Base-by-base conservation (phyloP, 2,113 vertebrate species). In the Natator depressus region DNA sequence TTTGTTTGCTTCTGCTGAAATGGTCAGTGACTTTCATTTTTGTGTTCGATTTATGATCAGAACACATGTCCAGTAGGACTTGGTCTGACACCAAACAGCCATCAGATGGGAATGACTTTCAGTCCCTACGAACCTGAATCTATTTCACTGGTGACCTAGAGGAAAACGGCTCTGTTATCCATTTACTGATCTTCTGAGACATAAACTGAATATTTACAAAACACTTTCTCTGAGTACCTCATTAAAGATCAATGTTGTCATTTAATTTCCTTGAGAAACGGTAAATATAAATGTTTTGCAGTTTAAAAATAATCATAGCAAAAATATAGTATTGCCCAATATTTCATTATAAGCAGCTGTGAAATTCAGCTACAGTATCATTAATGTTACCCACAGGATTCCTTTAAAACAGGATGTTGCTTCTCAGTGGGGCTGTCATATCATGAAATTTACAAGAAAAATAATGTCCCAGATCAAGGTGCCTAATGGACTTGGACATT, bases 341-440 rank as follows among this genome's bases (percentile, higher is more conserved):
- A 8, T 62, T 87, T 94, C 35, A 82, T 92, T 91, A 87, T 75
- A 93, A 88, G 9, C 19, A 95, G 62, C 89, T 89, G 29, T 85
- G 27, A 93, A 92, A 89, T 94, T 82, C 78, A n/a, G 80, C 38
- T 57, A 35, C 14, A 47, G 25, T 87, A 80, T 24, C 4, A 85
- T 14, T 20, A 46, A 78, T 47, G 20, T n/a, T 91, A 49, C 72
- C 53, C 75, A 54, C 27, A 69, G 38, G 91, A 25, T 82, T 14
- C 4, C 62, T 96, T 49, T 89, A 49, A 91, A 35, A 8, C 69
- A 81, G 55, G 14, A 84, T 87, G 42, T 46, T 96, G 72, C 85
- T 90, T 55, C 59, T 22, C 38, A n/a, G 4, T 72, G 24, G 80
- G 6, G 17, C 25, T 89, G 20, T 14, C 82, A 86, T 47, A 38